Percentiles rank a stretch among this genome's conserved stretches.
Evolutionary conservation across 2,797 vertebrate species (phyloP).

Genomic region (Zalophus californianus): DNA sequence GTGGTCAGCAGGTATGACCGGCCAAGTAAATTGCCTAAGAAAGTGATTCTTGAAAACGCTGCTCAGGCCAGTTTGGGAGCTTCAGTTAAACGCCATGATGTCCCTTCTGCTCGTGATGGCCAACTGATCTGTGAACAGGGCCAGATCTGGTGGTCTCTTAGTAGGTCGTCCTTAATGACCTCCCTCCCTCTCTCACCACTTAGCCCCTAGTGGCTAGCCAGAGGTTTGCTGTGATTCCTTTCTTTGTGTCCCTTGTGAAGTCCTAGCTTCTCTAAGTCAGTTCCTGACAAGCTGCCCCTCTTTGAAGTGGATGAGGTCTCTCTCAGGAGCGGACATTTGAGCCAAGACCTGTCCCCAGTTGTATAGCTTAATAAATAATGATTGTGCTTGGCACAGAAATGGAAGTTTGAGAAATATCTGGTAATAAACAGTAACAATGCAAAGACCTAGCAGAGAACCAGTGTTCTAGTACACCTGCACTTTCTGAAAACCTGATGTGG

Average conservation of each 20-base stretch:
- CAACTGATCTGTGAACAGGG: background rate
- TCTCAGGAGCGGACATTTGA: background rate
- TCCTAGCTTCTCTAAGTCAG: slow-evolving; percentile 11
- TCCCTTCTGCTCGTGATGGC: background rate
- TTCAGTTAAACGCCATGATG: background rate
- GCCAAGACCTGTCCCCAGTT: background rate
- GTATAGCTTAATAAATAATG: slow-evolving; percentile 18
- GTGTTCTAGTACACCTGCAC: background rate
- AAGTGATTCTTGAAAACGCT: slow-evolving; percentile 29
- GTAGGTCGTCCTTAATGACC: background rate
- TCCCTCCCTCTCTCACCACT: background rate
- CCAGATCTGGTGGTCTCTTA: background rate
- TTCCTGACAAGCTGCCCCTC: background rate
- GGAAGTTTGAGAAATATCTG: slow-evolving; percentile 24
- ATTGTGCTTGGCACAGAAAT: slow-evolving; percentile 43
- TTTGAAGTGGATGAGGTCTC: background rate
- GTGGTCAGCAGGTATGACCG: background rate
- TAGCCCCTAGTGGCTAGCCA: background rate
- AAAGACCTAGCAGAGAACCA: background rate
- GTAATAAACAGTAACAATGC: slow-evolving; percentile 6
- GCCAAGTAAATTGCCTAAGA: background rate
- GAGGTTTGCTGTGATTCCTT: slow-evolving; percentile 51
- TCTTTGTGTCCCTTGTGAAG: slow-evolving; percentile 27
- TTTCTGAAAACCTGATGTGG: slow-evolving; percentile 44
- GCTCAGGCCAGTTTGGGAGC: background rate